phyloP scores from a whole-genome alignment of 2,113 vertebrate species.

The Strix aluco region DNA sequence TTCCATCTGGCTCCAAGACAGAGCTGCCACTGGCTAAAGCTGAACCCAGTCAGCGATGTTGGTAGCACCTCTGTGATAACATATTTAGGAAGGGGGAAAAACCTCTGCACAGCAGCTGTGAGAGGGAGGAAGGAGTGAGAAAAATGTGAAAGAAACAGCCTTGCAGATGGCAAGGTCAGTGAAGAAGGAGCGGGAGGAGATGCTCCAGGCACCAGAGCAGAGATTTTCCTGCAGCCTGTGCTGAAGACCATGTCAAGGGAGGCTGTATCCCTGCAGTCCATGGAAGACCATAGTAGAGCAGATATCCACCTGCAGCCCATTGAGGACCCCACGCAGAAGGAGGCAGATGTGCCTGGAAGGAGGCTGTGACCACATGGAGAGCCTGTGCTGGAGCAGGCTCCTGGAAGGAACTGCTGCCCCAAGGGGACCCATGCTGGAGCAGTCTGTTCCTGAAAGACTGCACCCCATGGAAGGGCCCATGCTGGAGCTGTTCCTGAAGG shows the following conservation, averaged over 20 bases:
- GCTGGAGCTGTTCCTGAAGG: neutral
- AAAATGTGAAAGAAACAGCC: neutral
- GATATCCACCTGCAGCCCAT: neutral
- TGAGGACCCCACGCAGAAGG: neutral
- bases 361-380: neutral
- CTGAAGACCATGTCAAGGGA: neutral
- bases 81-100: neutral
- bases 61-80: neutral
- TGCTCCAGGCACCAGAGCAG: rapidly evolving
- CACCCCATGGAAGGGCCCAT: rapidly evolving
- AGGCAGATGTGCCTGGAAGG: neutral
- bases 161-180: neutral
- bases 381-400: neutral
- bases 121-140: neutral
- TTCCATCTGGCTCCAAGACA: neutral
- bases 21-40: neutral
- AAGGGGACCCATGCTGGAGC: neutral
- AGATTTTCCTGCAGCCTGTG: neutral
- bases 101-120: neutral
- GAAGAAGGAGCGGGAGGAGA: neutral
- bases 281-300: rapidly evolving
- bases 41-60: neutral
- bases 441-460: neutral
- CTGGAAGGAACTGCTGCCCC: neutral
- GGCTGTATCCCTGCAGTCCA: rapidly evolving